phyloP scores from a whole-genome alignment of 2,888 invertebrate genomes.

The Drosophila tripunctata region DNA sequence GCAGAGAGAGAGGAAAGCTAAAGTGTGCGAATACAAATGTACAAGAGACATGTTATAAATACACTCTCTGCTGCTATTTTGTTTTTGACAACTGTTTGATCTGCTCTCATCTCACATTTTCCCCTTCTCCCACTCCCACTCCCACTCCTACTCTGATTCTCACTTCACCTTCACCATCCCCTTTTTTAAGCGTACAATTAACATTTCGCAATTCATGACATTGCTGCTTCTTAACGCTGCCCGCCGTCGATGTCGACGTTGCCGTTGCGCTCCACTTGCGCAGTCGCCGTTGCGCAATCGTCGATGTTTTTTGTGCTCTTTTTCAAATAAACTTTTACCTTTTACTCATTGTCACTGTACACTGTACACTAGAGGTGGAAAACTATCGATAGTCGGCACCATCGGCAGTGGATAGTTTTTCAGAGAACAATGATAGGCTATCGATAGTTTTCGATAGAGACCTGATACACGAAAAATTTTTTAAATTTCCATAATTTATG shows the following conservation, averaged over 20 bases:
- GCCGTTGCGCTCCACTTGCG: conserved; percentile 63
- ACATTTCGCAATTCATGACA: conserved; percentile 60
- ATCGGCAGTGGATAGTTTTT: too few relatives aligned
- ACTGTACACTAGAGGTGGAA: too few relatives aligned
- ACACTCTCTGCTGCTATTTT: neutral
- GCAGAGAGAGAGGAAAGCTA: neutral
- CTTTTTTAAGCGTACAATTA: neutral
- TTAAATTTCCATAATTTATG: too few relatives aligned
- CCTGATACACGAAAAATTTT: too few relatives aligned
- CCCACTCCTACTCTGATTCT: too few relatives aligned
- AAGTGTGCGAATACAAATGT: neutral
- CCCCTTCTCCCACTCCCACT: neutral
- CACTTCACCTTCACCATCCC: neutral
- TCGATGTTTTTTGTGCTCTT: conserved; percentile 52
- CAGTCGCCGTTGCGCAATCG: conserved; percentile 68
- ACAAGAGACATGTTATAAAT: conserved; percentile 18
- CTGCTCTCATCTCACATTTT: neutral
- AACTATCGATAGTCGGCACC: too few relatives aligned
- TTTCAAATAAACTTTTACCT: conserved; percentile 71
- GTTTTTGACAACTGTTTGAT: conserved; percentile 6
- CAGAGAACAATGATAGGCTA: too few relatives aligned
- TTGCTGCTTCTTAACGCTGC: conserved; percentile 50
- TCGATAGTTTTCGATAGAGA: too few relatives aligned
- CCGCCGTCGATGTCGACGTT: conserved; percentile 5
- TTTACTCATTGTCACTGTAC: conserved; percentile 38